Conservation (phyloP, 2,797 vertebrate genomes). For the Eulemur mongoz region DNA sequence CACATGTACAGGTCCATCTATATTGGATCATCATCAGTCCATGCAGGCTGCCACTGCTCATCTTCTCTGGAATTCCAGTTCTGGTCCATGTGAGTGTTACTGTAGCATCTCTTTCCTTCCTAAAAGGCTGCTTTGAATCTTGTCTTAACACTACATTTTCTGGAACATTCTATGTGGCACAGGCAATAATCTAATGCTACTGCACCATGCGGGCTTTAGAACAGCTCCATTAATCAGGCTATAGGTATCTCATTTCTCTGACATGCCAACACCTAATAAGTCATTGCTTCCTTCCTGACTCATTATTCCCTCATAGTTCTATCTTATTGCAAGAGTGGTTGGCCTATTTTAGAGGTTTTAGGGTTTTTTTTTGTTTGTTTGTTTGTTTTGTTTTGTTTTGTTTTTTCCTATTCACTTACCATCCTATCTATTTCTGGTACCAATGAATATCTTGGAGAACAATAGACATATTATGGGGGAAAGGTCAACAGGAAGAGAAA, state of each 20-base stretch:
- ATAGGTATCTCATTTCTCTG: background rate
- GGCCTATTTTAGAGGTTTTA: background rate
- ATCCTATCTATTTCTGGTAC: background rate
- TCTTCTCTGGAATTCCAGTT: background rate
- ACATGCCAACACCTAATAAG: background rate
- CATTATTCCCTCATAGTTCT: background rate
- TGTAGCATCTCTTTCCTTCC: background rate
- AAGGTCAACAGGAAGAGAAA: background rate
- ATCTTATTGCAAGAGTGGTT: background rate
- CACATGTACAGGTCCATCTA: rapidly evolving
- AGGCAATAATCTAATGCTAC: background rate
- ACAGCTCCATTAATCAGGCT: background rate
- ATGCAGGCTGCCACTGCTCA: background rate
- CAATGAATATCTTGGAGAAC: background rate
- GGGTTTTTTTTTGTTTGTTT: background rate
- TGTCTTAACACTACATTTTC: background rate
- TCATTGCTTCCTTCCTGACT: background rate
- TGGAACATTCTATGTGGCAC: background rate
- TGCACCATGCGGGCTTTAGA: background rate
- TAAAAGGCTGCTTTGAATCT: background rate
- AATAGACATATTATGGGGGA: background rate
- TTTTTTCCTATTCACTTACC: background rate
- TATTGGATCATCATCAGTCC: background rate
- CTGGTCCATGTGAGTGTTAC: background rate
- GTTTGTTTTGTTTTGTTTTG: background rate